A percentile compares a stretch with the other conserved stretches of the same genome.
These are phyloP conservation scores for Tautogolabrus adspersus DNA, from an alignment of 2,113 vertebrate genomes.

Conservation along the genomic window DNA sequence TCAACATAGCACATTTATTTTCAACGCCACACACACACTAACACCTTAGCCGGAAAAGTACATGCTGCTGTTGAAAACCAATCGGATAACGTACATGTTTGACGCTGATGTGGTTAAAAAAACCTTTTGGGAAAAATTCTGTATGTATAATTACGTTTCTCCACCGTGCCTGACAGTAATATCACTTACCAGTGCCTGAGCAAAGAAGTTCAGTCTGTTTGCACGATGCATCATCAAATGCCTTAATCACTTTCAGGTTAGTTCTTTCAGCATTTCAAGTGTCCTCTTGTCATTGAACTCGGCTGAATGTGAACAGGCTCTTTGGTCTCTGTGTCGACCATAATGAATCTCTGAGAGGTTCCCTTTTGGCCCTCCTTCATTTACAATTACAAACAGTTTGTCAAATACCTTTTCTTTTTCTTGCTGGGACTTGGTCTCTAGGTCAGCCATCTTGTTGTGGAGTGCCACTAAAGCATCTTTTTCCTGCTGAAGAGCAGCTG, in stretches of 20 bases:
- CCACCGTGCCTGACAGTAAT: too few species aligned
- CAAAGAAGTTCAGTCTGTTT: too few species aligned
- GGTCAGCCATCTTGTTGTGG: constrained; percentile 90
- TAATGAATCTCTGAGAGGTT: not conserved
- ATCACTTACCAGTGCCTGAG: too few species aligned
- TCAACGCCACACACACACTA: constrained; percentile 12
- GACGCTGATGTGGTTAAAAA: too few species aligned
- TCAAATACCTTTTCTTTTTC: constrained; percentile 93
- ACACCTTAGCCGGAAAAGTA: not conserved
- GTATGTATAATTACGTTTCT: too few species aligned
- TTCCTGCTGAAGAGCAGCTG: constrained; percentile 91
- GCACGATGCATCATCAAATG: too few species aligned
- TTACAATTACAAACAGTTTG: not conserved
- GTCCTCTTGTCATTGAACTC: not conserved
- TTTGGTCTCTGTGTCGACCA: not conserved
- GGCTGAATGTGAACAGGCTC: not conserved
- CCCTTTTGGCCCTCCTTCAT: not conserved
- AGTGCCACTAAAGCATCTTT: constrained; percentile 91
- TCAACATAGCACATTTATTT: constrained; percentile 41
- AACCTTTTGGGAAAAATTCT: too few species aligned
- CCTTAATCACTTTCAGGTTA: too few species aligned
- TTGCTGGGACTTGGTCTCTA: constrained; percentile 89
- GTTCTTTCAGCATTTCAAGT: constrained; percentile 4
- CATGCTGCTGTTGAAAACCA: not conserved
- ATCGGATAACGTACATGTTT: not conserved